Conservation (phyloP, 2,888 invertebrate genomes). For the Bugulina stolonifera region DNA sequence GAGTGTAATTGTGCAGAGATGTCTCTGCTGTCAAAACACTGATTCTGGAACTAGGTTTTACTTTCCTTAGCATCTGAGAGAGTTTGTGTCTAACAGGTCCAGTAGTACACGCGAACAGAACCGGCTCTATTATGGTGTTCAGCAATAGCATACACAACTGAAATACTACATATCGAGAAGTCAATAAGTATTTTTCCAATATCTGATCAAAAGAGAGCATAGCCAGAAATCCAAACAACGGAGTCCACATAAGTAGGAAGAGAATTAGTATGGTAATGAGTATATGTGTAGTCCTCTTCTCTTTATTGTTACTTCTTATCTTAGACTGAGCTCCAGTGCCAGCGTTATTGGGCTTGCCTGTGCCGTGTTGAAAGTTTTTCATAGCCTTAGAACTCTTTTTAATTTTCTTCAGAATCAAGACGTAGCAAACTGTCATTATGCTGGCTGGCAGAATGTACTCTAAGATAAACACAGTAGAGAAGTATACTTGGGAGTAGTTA, state of each 20-base stretch:
- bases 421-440: not conserved
- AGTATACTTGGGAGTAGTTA: not conserved
- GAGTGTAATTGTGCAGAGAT: too few species aligned
- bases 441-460: not conserved
- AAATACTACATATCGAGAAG: not conserved
- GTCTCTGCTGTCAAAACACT: too few species aligned
- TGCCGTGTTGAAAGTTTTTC: not conserved
- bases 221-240: not conserved
- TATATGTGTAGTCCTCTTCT: not conserved
- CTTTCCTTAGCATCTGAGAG: not conserved
- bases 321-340: not conserved
- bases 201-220: slow-evolving; percentile 17
- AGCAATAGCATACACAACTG: not conserved
- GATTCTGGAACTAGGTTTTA: not conserved
- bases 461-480: slow-evolving; percentile 6
- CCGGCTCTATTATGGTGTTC: slow-evolving; percentile 16
- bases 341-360: not conserved
- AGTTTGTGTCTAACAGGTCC: not conserved
- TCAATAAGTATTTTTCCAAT: not conserved
- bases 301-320: not conserved
- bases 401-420: not conserved
- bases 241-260: slow-evolving; percentile 23
- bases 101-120: not conserved
- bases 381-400: not conserved
- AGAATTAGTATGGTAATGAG: not conserved